Evolutionary conservation across 2,888 invertebrate genomes (phyloP), one percentile per base, ranked within the genome.

Genomic region (Noctua janthina): DNA sequence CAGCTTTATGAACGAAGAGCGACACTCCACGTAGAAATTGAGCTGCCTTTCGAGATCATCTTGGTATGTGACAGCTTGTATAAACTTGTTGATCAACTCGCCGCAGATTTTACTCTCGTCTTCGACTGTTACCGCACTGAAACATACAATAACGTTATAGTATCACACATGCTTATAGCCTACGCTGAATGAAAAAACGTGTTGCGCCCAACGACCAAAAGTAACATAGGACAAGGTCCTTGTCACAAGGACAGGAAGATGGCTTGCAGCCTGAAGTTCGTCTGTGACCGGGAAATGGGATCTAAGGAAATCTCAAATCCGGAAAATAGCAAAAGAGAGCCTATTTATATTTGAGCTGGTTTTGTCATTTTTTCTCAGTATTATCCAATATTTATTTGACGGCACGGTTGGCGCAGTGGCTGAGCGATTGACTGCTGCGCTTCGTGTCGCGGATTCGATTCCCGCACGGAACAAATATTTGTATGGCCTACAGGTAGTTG

Each of bases 21-120:
- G 97, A 23, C 99, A 98, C 93, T 99, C 99, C 1, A 99, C 99
- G 94, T 99, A 99, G 96, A 99, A 99, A 92, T 98, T 98, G 17
- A 99, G 97, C 93, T 99, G 99, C 90, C 98, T 98, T 92, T 99
- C 99, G 92, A 99, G 98, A 94, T 99, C 99, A 23, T 98, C 97
- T 15, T 98, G 98, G 93, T 98, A 99, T 85, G 98, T 97, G 11
- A 99, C 98, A 81, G 98, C 97, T 89, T 98, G 97, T 35, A 99
- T 98, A 84, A 99, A 98, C 88, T 97, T 98, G 87, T 98, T 98
- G 83, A 99, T 98, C 74, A 99, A 96, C 86, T 98, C 98, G 10
- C 99, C 98, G 86, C 99, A 99, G 93, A 98, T 98, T 87, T 99
- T 98, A 85, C 98, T 98, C 94, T 99, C 99, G 94, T 99, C 99